Evolutionary conservation across 2,797 vertebrate genomes (phyloP).

Genomic region (Thunnus albacares): DNA sequence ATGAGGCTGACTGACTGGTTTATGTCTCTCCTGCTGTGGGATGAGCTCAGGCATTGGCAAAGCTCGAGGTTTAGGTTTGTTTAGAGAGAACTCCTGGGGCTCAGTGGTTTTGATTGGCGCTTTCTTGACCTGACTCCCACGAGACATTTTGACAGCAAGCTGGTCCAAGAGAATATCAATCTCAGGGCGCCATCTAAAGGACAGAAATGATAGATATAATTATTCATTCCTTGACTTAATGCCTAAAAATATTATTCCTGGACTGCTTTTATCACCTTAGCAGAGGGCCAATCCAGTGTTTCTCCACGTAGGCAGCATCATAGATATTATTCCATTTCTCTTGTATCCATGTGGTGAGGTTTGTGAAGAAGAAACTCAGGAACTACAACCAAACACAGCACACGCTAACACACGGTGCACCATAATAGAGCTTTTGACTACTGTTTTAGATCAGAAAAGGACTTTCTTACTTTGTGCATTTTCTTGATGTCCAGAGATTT

Average conservation of each 20-base stretch:
- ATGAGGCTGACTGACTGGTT: conserved; percentile 87
- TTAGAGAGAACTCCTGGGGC: conserved; percentile 90
- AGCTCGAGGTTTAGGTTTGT: conserved; percentile 84
- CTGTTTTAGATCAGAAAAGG: conserved; percentile 3
- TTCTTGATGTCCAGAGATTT: conserved; percentile 88
- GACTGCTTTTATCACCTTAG: conserved; percentile 84
- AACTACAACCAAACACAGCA: conserved; percentile 85
- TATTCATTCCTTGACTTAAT: not conserved
- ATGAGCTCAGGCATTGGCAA: conserved; percentile 84
- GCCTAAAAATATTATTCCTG: not conserved
- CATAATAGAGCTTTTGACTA: not conserved
- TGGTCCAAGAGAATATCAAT: conserved; percentile 85
- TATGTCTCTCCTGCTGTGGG: conserved; percentile 82
- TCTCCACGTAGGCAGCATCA: conserved; percentile 85
- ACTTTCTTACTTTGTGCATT: conserved; percentile 87
- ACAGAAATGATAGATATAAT: conserved; percentile 20
- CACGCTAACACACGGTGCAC: conserved; percentile 12
- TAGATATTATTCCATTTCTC: conserved; percentile 93
- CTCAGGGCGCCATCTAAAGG: conserved; percentile 90
- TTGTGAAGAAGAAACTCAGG: conserved; percentile 91
- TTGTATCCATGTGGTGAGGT: conserved; percentile 92
- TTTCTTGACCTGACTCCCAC: conserved; percentile 67
- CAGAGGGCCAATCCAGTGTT: conserved; percentile 89
- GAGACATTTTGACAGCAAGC: conserved; percentile 75
- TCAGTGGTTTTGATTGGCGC: conserved; percentile 80